phyloP scores from a whole-genome alignment of 2,113 vertebrate genomes.

The Seriola dumerili region DNA sequence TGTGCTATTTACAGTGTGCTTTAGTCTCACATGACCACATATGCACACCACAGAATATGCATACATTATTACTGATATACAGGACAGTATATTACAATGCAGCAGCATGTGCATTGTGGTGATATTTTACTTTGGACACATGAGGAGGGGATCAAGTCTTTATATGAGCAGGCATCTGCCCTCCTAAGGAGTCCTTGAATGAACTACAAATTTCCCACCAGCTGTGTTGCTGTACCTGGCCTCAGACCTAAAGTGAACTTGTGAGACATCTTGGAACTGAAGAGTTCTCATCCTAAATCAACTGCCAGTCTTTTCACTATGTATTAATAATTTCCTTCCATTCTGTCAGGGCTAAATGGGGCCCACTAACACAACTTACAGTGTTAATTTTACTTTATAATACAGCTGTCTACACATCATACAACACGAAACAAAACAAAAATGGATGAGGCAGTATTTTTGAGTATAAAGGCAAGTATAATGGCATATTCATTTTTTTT shows the following conservation, averaged over 20 bases:
- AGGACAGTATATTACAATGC: not conserved
- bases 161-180: slow-evolving; percentile 4
- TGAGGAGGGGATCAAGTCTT: not conserved
- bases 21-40: not conserved
- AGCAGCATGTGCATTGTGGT: not conserved
- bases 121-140: not conserved
- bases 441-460: not conserved
- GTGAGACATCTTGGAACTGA: slow-evolving; percentile 1
- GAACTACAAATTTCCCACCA: slow-evolving; percentile 15
- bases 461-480: not conserved
- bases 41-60: not conserved
- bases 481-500: too few species aligned
- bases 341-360: slow-evolving; percentile 9
- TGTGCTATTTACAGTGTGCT: slow-evolving; percentile 28
- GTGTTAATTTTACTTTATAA: slow-evolving; percentile 7
- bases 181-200: not conserved
- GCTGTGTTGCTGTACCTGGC: not conserved
- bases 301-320: not conserved
- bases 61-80: too few species aligned
- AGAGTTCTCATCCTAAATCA: not conserved
- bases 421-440: not conserved
- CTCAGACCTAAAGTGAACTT: not conserved
- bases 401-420: not conserved
- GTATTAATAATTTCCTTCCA: slow-evolving; percentile 1
- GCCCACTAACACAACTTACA: not conserved